Base-by-base conservation (phyloP, 2,888 invertebrate genomes). In the Cancer borealis region DNA sequence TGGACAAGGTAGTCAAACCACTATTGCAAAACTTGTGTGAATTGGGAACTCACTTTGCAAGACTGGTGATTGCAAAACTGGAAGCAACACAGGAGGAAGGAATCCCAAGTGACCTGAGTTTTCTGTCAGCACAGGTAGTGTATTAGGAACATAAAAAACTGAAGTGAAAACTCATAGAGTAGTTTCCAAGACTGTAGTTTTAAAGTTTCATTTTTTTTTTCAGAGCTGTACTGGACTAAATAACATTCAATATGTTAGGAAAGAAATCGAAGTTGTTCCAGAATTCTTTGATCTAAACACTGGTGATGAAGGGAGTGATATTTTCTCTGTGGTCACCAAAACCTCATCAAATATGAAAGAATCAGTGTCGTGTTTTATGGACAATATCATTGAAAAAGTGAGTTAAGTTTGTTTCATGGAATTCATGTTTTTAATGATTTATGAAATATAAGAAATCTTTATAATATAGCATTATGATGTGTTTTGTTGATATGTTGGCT, bases 171-270 rank as follows among this genome's bases (percentile, higher is more conserved):
- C 30, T 12, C 3, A 30, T 84, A 66, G 54, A 54, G 14, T 54
- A 21, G 66, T 21, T 73, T 73, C 66, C n/a, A 4, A 73, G 1
- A n/a, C n/a, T n/a, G n/a, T 73, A 39, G 39, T 39, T 84, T 39
- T 30, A 21, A 89, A 21, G 21, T 92, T 26, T 88, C n/a, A 4
- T 54, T 39, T 60, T 4, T 30, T 39, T 21, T 94, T 92, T 26
- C 88, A 94, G 94, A 94, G 47, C 21, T 94, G 94, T 49, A 90
- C 49, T n/a, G 92, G 87, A 39, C 60, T 94, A 8, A 94, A 94
- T 84, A 94, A 94, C 87, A 94, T 94, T 60, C 92, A 94, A 84
- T 94, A 92, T 46, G 8, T 94, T 84, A 73, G 90, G 45, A 30
- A 79, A 47, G 92, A 94, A 66, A 73, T 94, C 26, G 39, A 45